Evolutionary conservation across 2,797 vertebrate genomes (phyloP), one percentile per base, ranked within the genome.

Genomic region (Gila robusta): DNA sequence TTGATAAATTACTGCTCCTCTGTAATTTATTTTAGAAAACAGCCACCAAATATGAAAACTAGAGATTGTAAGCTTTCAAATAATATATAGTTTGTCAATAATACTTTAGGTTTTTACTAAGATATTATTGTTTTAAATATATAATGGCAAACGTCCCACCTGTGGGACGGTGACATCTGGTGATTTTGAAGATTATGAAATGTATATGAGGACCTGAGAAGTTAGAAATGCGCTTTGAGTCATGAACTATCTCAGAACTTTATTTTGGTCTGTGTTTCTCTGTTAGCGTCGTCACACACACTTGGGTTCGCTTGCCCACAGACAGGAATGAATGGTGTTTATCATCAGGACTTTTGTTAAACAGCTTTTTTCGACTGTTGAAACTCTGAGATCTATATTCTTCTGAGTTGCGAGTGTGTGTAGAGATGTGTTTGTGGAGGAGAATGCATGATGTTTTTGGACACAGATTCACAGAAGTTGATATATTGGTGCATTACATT

Each of bases 401-500:
- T 49, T 21, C 1, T 23, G 6, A 0, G 6, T 35, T 76, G 23
- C 47, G 12, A 6, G 59, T 64, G 1, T n/a, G 49, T 28, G 44
- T 47, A 39, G 39, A 39, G 39, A 35, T 35, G 35, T 35, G 35
- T 35, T 35, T 35, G 35, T 35, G 35, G 35, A 35, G 35, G 47
- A 12, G 44, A 10, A 49, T 32, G 44, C 2, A 14, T 28, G n/a
- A 49, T 47, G 71, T 28, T 9, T 72, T 28, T 69, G 9, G 70
- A 26, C 41, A 32, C 52, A 52, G 0, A 54, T 17, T 54, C 52
- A 21, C 17, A 21, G 72, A 52, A 3, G 47, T 35, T 23, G 47
- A 19, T 76, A 16, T 79, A 56, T 44, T 85, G 56, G 74, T 49
- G 76, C 41, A 54, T 73, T 82, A 73, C 66, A 52, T 88, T 35